Percentiles rank a stretch among this genome's conserved stretches.
Conservation (phyloP, 2,113 vertebrate genomes). For the Calonectris borealis region DNA sequence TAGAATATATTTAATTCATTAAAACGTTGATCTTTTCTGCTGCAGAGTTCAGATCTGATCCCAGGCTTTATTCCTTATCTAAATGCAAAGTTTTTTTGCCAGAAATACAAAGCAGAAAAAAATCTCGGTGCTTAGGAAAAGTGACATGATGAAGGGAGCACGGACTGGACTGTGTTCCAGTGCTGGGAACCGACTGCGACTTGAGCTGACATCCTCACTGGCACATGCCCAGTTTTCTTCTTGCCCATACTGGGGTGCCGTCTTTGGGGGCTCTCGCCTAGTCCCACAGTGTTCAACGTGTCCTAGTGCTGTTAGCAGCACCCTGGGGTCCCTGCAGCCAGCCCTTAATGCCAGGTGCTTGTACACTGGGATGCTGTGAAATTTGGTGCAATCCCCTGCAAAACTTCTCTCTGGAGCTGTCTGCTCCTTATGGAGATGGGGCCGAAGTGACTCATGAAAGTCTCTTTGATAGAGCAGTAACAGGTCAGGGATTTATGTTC, state of each 20-base stretch:
- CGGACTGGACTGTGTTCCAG: background rate
- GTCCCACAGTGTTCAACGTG: accelerated
- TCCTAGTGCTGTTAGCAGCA: background rate
- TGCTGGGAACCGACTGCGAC: background rate
- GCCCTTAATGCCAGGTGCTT: background rate
- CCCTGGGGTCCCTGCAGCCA: accelerated
- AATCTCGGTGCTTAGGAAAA: background rate
- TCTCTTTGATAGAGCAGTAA: background rate
- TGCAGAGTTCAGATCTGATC: constrained; percentile 37
- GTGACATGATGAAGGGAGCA: background rate
- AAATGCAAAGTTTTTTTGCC: constrained; percentile 29
- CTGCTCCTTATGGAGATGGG: background rate
- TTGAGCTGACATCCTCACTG: background rate
- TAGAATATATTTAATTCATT: constrained; percentile 60
- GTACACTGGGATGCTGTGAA: background rate
- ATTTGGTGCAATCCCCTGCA: background rate
- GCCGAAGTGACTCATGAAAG: background rate
- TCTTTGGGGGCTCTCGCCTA: background rate
- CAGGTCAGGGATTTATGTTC: background rate
- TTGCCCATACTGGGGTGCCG: background rate
- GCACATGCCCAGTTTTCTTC: accelerated
- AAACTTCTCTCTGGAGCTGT: background rate
- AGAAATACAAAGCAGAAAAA: background rate
- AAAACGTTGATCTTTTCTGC: constrained; percentile 35
- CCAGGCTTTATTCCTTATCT: constrained; percentile 40